These are phyloP conservation scores for Eublepharis macularius DNA, from an alignment of 2,113 vertebrate species.

Conservation along the genomic window DNA sequence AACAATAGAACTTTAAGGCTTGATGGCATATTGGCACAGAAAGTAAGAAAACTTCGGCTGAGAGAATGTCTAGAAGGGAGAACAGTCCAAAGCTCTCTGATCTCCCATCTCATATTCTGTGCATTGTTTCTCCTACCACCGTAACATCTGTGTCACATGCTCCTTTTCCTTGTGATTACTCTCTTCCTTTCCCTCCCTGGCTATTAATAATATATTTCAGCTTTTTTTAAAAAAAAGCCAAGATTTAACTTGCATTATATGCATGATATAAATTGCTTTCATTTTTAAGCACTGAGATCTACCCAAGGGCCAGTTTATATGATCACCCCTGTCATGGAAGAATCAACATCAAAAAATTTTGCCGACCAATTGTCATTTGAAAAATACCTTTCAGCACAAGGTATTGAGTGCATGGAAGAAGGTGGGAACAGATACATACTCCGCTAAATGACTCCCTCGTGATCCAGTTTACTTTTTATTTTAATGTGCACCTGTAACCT, in stretches of 20 bases:
- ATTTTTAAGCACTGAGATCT: neutral
- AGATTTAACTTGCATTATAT: neutral
- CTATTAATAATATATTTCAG: neutral
- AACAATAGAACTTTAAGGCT: no score
- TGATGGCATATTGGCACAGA: no score
- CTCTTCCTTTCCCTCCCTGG: no score
- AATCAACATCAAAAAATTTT: no score
- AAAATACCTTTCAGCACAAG: neutral
- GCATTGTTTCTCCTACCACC: no score
- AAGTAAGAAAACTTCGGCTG: no score
- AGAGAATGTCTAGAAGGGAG: no score
- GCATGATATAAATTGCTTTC: neutral
- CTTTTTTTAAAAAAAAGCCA: neutral
- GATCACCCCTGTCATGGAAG: no score
- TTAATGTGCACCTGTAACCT: conserved; percentile 69
- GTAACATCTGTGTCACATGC: no score
- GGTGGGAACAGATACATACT: conserved; percentile 70
- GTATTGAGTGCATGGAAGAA: conserved; percentile 56
- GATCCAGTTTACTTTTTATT: conserved; percentile 41
- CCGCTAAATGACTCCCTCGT: conserved; percentile 46
- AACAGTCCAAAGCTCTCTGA: no score
- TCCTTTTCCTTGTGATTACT: no score
- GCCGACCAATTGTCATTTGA: neutral
- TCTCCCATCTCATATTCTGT: no score
- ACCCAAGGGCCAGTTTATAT: neutral